phyloP scores from a whole-genome alignment of 1,140 invertebrate genomes.

The Leucophenga varia region DNA sequence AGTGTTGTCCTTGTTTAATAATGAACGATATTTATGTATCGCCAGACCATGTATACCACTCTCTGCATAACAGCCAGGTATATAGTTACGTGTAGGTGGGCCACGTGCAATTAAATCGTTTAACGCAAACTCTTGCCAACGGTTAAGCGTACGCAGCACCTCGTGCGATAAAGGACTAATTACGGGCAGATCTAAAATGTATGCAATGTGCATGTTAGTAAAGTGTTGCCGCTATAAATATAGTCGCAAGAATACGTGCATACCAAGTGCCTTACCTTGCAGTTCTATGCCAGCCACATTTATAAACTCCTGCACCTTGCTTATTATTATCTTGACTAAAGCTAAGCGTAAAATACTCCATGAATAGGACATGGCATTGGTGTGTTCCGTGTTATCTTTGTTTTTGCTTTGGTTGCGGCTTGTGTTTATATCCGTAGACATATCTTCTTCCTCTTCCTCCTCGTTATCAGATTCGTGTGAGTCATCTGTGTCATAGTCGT shows the following conservation, averaged over 20 bases:
- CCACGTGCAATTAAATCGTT: constrained; percentile 55
- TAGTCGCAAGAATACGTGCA: constrained; percentile 11
- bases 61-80: constrained; percentile 73
- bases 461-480: constrained; percentile 74
- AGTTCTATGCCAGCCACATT: constrained; percentile 87
- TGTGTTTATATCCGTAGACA: constrained; percentile 63
- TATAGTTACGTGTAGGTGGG: constrained; percentile 30
- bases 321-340: constrained; percentile 78
- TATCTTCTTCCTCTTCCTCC: constrained; percentile 77
- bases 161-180: constrained; percentile 92
- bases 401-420: constrained; percentile 57
- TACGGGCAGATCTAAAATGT: constrained; percentile 77
- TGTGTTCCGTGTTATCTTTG: constrained; percentile 81
- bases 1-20: constrained; percentile 92
- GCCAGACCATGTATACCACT: constrained; percentile 73
- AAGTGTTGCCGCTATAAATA: no score
- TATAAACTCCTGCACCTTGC: constrained; percentile 70
- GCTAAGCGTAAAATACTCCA: constrained; percentile 93
- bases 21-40: constrained; percentile 88
- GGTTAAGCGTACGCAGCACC: constrained; percentile 77
- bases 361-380: constrained; percentile 88
- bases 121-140: constrained; percentile 74
- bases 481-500: constrained; percentile 89
- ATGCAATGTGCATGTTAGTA: no score
- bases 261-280: constrained; percentile 65